phyloP scores from a whole-genome alignment of 2,888 invertebrate species.

The Malthinus flaveolus region DNA sequence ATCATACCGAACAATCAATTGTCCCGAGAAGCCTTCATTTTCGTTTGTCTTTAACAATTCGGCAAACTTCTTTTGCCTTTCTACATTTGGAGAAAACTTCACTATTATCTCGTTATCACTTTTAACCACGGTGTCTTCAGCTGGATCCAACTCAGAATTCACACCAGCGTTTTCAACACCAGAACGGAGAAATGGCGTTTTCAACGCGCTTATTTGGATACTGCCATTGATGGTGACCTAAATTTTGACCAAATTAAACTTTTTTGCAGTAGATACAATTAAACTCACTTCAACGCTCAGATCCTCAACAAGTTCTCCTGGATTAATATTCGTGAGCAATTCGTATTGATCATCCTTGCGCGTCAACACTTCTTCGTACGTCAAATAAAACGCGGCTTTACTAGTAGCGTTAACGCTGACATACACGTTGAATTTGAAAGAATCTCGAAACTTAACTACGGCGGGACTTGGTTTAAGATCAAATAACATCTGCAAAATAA shows the following conservation, averaged over 20 bases:
- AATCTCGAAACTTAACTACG: slow-evolving; percentile 66
- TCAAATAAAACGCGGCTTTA: slow-evolving; percentile 68
- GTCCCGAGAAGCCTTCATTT: slow-evolving; percentile 57
- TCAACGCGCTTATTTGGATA: slow-evolving; percentile 61
- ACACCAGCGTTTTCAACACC: slow-evolving; percentile 65
- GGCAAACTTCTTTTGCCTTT: slow-evolving; percentile 58
- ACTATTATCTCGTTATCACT: slow-evolving; percentile 48
- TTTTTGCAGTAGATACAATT: not conserved
- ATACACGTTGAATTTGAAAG: slow-evolving; percentile 69
- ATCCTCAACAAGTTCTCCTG: slow-evolving; percentile 67
- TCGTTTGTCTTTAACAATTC: slow-evolving; percentile 6
- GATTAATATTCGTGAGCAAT: slow-evolving; percentile 69
- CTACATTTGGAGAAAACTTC: slow-evolving; percentile 61
- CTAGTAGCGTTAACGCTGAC: slow-evolving; percentile 67
- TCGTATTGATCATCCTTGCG: slow-evolving; percentile 69
- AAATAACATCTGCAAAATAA: slow-evolving; percentile 56
- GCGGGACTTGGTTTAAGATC: slow-evolving; percentile 66
- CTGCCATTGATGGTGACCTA: slow-evolving; percentile 66
- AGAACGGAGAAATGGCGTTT: slow-evolving; percentile 66
- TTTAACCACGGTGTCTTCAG: slow-evolving; percentile 40
- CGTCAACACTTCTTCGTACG: slow-evolving; percentile 71
- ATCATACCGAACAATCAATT: slow-evolving; percentile 65
- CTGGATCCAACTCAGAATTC: slow-evolving; percentile 53
- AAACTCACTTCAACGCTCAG: slow-evolving; percentile 59
- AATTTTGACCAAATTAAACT: slow-evolving; percentile 1